Evolutionary conservation across 1,140 invertebrate genomes (phyloP).

Genomic region (Panagrolaimus sp.): DNA sequence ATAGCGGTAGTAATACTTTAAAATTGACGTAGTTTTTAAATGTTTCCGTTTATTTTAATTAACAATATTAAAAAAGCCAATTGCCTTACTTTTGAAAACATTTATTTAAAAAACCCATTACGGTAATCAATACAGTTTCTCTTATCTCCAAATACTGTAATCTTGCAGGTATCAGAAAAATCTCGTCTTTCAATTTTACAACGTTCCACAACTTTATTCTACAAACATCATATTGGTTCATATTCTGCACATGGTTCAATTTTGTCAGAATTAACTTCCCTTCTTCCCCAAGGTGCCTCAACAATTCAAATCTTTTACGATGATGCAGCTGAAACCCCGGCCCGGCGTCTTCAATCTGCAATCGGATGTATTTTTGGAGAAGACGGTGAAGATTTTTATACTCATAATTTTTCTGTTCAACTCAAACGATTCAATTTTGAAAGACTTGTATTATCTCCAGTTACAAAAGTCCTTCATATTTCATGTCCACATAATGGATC

Average conservation of each 20-base stretch:
- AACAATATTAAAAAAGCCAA: background rate
- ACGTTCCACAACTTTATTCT: background rate
- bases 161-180: too few relatives aligned
- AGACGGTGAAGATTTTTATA: slow-evolving; percentile 14
- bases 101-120: too few relatives aligned
- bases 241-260: background rate
- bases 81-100: background rate
- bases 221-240: slow-evolving; percentile 9
- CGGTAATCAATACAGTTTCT: too few relatives aligned
- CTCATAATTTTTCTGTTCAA: background rate
- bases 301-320: slow-evolving; percentile 10
- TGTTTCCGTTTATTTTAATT: background rate
- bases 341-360: background rate
- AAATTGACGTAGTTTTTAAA: too few relatives aligned
- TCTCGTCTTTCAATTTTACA: too few relatives aligned
- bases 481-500: background rate
- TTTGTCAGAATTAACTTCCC: background rate
- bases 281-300: background rate
- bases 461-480: background rate
- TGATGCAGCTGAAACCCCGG: background rate
- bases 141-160: too few relatives aligned
- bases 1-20: too few relatives aligned
- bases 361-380: background rate
- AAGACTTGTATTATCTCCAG: background rate
- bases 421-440: slow-evolving; percentile 2